Percentiles rank a stretch among this genome's conserved stretches.
These are phyloP conservation scores for Himalopsyche japonica DNA, from an alignment of 2,888 invertebrate species.

Conservation along the genomic window DNA sequence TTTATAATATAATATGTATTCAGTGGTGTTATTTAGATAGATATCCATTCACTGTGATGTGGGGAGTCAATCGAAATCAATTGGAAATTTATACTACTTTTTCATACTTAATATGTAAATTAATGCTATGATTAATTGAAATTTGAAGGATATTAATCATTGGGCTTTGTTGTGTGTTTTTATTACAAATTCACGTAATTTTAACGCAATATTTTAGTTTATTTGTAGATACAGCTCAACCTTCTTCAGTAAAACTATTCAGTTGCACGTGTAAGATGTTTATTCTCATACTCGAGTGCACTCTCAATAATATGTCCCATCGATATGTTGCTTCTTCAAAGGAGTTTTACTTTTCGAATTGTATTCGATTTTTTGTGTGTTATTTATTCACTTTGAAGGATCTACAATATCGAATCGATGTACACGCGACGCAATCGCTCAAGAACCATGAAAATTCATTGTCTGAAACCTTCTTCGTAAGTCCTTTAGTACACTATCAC, in stretches of 20 bases:
- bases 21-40: too few species aligned
- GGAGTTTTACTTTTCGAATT: neutral
- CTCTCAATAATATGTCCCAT: conserved; percentile 16
- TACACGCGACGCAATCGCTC: neutral
- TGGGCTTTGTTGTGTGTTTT: too few species aligned
- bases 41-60: too few species aligned
- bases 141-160: too few species aligned
- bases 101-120: too few species aligned
- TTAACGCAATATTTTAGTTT: too few species aligned
- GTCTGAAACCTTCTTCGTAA: neutral
- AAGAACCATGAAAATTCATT: neutral
- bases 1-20: too few species aligned
- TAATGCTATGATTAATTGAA: too few species aligned
- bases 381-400: neutral
- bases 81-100: too few species aligned
- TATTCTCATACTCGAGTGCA: conserved; percentile 35
- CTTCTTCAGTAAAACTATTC: neutral
- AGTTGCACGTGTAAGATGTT: conserved; percentile 35
- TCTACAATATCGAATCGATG: neutral
- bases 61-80: too few species aligned
- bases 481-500: too few species aligned
- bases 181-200: too few species aligned
- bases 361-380: neutral
- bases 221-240: neutral
- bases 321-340: neutral